phyloP scores from a whole-genome alignment of 2,888 invertebrate species.

The Leuctra nigra region DNA sequence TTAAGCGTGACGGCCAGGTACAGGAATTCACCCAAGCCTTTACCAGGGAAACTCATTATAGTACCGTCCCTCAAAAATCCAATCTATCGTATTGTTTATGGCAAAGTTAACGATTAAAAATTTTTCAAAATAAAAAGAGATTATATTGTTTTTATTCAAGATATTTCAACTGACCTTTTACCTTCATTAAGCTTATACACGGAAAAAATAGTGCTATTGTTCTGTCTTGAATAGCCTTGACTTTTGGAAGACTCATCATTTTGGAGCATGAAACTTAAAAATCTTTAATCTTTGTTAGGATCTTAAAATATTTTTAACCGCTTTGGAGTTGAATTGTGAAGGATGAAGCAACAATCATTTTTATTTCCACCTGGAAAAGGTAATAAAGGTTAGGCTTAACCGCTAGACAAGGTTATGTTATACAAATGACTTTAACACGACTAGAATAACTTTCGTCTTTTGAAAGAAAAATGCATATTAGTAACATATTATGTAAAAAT shows the following conservation, averaged over 20 bases:
- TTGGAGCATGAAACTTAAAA: too few species aligned
- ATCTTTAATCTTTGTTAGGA: too few species aligned
- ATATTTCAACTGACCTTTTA: conserved; percentile 12
- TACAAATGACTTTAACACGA: too few species aligned
- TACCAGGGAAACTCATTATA: background rate
- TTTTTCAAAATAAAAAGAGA: background rate
- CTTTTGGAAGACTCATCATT: background rate
- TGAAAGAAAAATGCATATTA: too few species aligned
- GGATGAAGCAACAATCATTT: too few species aligned
- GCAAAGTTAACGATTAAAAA: background rate
- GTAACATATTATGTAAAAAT: too few species aligned
- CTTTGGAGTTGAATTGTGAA: too few species aligned
- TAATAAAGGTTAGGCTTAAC: too few species aligned
- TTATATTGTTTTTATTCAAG: background rate
- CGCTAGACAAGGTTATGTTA: too few species aligned
- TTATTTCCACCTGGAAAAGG: too few species aligned
- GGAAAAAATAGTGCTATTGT: conserved; percentile 5
- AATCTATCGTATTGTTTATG: conserved; percentile 10
- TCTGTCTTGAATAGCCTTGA: conserved; percentile 3
- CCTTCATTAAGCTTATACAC: conserved; percentile 7
- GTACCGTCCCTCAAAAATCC: background rate
- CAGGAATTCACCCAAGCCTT: background rate
- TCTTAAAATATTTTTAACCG: too few species aligned
- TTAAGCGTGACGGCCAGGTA: background rate
- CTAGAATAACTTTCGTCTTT: too few species aligned